Conservation (phyloP, 2,888 invertebrate species). For the Urechis unicinctus region DNA sequence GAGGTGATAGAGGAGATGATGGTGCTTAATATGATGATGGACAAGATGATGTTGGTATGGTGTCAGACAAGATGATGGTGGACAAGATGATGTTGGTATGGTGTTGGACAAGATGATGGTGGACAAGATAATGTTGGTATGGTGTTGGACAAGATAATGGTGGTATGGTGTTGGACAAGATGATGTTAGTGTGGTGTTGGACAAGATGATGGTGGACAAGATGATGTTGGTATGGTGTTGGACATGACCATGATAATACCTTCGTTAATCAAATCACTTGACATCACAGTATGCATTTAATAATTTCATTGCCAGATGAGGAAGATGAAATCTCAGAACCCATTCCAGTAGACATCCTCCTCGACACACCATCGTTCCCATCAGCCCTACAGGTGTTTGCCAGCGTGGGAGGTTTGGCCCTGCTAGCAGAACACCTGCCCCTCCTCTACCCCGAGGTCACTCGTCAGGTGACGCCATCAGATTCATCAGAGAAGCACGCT, state of each 20-base stretch:
- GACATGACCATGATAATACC: not conserved
- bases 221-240: not conserved
- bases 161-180: too few species aligned
- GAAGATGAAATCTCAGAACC: slow-evolving; percentile 25
- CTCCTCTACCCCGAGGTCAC: slow-evolving; percentile 75
- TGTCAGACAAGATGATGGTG: too few species aligned
- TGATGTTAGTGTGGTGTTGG: too few species aligned
- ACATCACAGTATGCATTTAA: not conserved
- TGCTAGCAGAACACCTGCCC: slow-evolving; percentile 81
- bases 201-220: too few species aligned
- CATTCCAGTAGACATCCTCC: slow-evolving; percentile 33
- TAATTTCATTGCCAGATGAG: slow-evolving; percentile 1
- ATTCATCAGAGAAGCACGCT: slow-evolving; percentile 11
- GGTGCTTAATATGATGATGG: too few species aligned
- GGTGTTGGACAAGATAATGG: too few species aligned
- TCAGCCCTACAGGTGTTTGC: slow-evolving; percentile 78
- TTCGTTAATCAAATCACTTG: not conserved
- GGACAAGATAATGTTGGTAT: too few species aligned
- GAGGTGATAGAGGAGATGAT: too few species aligned
- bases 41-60: too few species aligned
- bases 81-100: not conserved
- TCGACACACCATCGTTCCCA: slow-evolving; percentile 41
- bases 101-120: not conserved
- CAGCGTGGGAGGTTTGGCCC: slow-evolving; percentile 77
- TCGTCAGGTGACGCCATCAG: slow-evolving; percentile 46